phyloP scores from a whole-genome alignment of 2,797 vertebrate species.

The Miichthys miiuy region DNA sequence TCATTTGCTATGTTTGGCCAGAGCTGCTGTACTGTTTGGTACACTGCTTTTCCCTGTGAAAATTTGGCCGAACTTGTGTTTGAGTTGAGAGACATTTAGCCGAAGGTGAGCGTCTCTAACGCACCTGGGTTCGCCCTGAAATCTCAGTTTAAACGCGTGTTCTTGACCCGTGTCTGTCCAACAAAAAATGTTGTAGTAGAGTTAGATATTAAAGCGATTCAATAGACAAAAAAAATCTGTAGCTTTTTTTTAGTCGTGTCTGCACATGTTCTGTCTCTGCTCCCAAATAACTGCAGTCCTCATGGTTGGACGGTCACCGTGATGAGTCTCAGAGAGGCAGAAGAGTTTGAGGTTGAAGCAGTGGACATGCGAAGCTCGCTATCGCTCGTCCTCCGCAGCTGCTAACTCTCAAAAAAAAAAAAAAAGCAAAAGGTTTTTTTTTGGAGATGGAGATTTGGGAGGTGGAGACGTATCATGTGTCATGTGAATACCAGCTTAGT shows the following conservation, averaged over 20 bases:
- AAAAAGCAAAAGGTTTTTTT: slow-evolving; percentile 14
- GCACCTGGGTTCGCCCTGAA: slow-evolving; percentile 19
- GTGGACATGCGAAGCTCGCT: slow-evolving; percentile 28
- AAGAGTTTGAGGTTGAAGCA: slow-evolving; percentile 20
- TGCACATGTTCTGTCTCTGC: slow-evolving; percentile 16
- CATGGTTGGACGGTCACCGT: slow-evolving; percentile 15
- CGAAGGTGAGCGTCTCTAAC: slow-evolving; percentile 48
- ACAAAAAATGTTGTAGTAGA: slow-evolving; percentile 12
- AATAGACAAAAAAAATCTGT: background rate
- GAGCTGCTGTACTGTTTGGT: slow-evolving; percentile 57
- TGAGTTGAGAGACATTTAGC: slow-evolving; percentile 40
- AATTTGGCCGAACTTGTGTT: slow-evolving; percentile 45
- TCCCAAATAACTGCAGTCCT: background rate
- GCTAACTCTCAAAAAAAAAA: slow-evolving; percentile 47
- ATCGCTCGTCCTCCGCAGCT: slow-evolving; percentile 41
- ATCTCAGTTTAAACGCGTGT: slow-evolving; percentile 1
- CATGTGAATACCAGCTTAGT: slow-evolving; percentile 67
- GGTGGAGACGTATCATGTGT: slow-evolving; percentile 59
- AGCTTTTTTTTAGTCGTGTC: slow-evolving; percentile 24
- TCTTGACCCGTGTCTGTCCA: slow-evolving; percentile 10
- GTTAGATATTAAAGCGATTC: slow-evolving; percentile 18
- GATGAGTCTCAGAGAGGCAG: slow-evolving; percentile 14
- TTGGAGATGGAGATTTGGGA: slow-evolving; percentile 20
- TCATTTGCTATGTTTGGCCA: slow-evolving; percentile 75
- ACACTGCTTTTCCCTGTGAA: slow-evolving; percentile 50